Percentiles rank a stretch among this genome's conserved stretches.
phyloP scores from a whole-genome alignment of 2,888 invertebrate genomes.

The Ectemnius cavifrons region DNA sequence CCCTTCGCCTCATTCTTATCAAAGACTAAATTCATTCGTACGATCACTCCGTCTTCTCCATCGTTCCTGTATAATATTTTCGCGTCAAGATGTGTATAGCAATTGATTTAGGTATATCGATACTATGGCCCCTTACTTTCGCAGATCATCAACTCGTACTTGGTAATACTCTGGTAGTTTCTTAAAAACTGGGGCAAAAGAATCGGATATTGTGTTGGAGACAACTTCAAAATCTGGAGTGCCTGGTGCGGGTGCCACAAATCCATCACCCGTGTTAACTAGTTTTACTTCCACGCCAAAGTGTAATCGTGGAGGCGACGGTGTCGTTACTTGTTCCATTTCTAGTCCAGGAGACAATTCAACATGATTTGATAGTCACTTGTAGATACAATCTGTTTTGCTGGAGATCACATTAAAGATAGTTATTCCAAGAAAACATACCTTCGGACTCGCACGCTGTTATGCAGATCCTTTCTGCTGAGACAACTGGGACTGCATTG shows the following conservation, averaged over 20 bases:
- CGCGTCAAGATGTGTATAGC: background rate
- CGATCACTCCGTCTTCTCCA: constrained; percentile 85
- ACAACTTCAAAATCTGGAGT: constrained; percentile 86
- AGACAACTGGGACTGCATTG: constrained; percentile 85
- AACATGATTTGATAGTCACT: too few relatives aligned
- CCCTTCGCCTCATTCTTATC: constrained; percentile 81
- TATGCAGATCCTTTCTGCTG: constrained; percentile 89
- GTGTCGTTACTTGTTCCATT: constrained; percentile 81
- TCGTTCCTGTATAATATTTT: constrained; percentile 49
- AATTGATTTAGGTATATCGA: background rate
- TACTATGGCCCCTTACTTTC: constrained; percentile 78
- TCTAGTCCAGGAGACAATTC: constrained; percentile 65
- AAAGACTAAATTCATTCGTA: constrained; percentile 86
- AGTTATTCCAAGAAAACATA: constrained; percentile 64
- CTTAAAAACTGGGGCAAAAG: constrained; percentile 81
- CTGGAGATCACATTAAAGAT: background rate
- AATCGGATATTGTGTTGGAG: constrained; percentile 83
- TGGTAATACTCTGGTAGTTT: constrained; percentile 86
- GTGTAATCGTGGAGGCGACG: constrained; percentile 83
- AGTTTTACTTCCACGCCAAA: constrained; percentile 88
- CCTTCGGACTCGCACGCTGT: constrained; percentile 87
- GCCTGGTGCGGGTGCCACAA: constrained; percentile 86
- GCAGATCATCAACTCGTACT: constrained; percentile 84
- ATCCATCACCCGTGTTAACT: constrained; percentile 88
- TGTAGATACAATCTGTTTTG: constrained; percentile 65